Evolutionary conservation across 2,113 vertebrate species (phyloP), one percentile per base, ranked within the genome.

Genomic region (Apistogramma diplotaenia): DNA sequence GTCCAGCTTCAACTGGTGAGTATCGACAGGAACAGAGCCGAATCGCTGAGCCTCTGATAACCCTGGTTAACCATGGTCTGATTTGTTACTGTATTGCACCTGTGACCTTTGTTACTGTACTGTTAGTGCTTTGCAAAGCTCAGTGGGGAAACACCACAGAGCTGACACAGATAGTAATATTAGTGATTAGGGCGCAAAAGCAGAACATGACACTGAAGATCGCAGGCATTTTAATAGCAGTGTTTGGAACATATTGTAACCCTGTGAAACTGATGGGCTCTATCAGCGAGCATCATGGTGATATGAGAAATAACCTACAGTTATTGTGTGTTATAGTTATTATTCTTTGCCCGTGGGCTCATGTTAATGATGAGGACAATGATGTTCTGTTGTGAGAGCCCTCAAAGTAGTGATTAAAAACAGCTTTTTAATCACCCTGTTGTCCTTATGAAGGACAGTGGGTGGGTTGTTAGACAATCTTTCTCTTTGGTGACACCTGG

Each of bases 1-100:
- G 19, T 89, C 92, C 11, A 76, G 23, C 27, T 91, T 92, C 75
- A 86, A 21, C 65, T 96, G 95, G 95, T 96, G 85, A 89, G 92
- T 91, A 33, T n/a, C 0, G 58, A 29, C 60, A 35, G n/a, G 12
- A 76, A 75, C 18, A 43, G 8, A 10, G 51, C 65, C 53, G 8
- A 74, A 71, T 60, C 16, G 76, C 6, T 6, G n/a, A 57, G 37
- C 33, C 35, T 27, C 61, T 31, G 25, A 18, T 11, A 57, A 43
- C 1, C 19, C 21, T 31, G 65, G 43, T 70, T 70, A 51, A 70
- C 43, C 27, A 25, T 1, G 10, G 23, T 19, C 56, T 11, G 4
- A 37, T 25, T 37, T n/a, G 21, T 62, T 78, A 11, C 37, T 49
- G 55, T 65, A 12, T 23, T 49, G 27, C 40, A 67, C n/a, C n/a